A percentile compares a stretch with the other conserved stretches of the same genome.
Conservation (phyloP, 1,140 invertebrate genomes). For the Drosophila nebulosa region DNA sequence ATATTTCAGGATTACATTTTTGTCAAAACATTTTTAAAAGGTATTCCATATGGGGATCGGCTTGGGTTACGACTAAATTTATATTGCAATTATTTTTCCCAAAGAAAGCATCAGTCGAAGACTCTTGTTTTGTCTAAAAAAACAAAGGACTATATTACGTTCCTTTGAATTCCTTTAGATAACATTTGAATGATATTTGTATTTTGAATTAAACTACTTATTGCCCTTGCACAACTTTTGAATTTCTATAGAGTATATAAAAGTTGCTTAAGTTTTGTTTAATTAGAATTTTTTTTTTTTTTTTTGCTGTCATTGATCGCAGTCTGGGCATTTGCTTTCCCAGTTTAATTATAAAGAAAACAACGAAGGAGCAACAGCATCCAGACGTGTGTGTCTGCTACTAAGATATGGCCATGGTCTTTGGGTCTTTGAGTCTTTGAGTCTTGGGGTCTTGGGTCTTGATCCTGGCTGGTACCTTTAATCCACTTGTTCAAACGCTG, state of each 20-base stretch:
- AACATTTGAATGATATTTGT: too few species aligned
- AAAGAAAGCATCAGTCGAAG: too few species aligned
- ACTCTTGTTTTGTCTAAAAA: too few species aligned
- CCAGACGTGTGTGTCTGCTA: slow-evolving; percentile 2
- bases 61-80: too few species aligned
- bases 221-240: too few species aligned
- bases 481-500: slow-evolving; percentile 79
- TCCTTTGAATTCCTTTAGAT: too few species aligned
- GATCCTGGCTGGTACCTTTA: slow-evolving; percentile 27
- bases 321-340: slow-evolving; percentile 16
- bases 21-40: too few species aligned
- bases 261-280: neutral
- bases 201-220: too few species aligned
- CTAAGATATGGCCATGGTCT: slow-evolving; percentile 10
- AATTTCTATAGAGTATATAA: neutral
- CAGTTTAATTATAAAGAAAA: slow-evolving; percentile 49
- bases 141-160: too few species aligned
- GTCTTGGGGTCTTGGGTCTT: neutral
- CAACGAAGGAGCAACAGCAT: slow-evolving; percentile 12
- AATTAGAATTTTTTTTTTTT: neutral
- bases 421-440: neutral
- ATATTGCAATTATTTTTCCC: too few species aligned
- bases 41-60: too few species aligned
- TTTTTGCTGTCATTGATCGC: neutral
- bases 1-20: too few species aligned